Evolutionary conservation across 2,113 vertebrate genomes (phyloP), one percentile per base, ranked within the genome.

Genomic region (Xiphophorus maculatus): DNA sequence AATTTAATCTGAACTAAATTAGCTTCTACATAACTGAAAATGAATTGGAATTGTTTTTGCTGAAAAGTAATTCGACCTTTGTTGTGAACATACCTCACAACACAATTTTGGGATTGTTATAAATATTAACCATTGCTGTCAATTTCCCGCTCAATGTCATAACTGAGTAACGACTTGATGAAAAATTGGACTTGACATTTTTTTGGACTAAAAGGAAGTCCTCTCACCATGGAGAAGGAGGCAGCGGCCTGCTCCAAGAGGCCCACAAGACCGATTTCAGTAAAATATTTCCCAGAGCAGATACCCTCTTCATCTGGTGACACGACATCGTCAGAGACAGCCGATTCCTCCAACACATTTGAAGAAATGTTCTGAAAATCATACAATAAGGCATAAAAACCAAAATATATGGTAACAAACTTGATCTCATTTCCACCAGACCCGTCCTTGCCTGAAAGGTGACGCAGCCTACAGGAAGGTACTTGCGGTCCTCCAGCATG

Each of bases 231-330:
- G 54, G 97, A 99, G 93, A 99, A 99, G 22, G 97, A 98, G 62
- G 97, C 95, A 62, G 98, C 97, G 44, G 96, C 98, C 92, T 99
- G 98, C 87, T 99, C 98, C 89, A 99, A 94, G 84, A 99, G 93
- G 82, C 98, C 98, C 90, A 99, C 97, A 32, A 99, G 95, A 74
- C 98, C 98, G 1, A 96, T 95, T 90, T 99, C 98, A 6, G 98
- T 99, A 82, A 99, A 99, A 93, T 98, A 98, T 89, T 99, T 99
- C 81, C 98, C 98, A 4, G 98, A 99, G 86, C 98, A 99, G 88
- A 99, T 99, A 32, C 98, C 98, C 92, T 99, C 98, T 92, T 99
- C 98, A 70, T 99, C 98, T 15, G 98, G 98, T 58, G 98, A 99
- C 61, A 99, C 97, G 69, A 99, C 97, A 19, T 99, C 98, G 69